phyloP scores from a whole-genome alignment of 2,888 invertebrate species.

The Tineola bisselliella region DNA sequence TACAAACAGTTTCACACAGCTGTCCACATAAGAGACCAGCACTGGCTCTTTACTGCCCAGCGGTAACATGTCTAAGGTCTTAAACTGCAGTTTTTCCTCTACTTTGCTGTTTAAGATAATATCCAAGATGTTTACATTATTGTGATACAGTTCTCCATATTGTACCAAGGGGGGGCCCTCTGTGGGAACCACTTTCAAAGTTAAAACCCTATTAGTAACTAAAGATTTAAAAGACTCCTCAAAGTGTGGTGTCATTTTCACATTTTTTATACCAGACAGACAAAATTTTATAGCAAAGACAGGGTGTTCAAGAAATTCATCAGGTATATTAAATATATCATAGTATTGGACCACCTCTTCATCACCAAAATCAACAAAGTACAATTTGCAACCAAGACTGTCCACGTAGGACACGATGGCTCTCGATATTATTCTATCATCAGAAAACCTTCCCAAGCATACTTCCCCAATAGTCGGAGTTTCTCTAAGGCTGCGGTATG shows the following conservation, averaged over 20 bases:
- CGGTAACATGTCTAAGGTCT: conserved; percentile 43
- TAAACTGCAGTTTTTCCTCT: conserved; percentile 38
- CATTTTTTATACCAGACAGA: conserved; percentile 74
- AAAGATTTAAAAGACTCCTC: conserved; percentile 77
- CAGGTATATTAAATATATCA: conserved; percentile 79
- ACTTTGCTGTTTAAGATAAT: conserved; percentile 51
- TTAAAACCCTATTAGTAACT: conserved; percentile 71
- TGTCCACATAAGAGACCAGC: conserved; percentile 73
- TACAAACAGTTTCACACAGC: conserved; percentile 78
- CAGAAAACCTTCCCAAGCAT: conserved; percentile 77
- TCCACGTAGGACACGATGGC: conserved; percentile 80
- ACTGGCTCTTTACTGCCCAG: conserved; percentile 54
- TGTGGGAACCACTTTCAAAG: conserved; percentile 73
- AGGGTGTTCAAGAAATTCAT: conserved; percentile 74
- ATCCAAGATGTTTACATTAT: conserved; percentile 68
- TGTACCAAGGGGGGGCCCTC: conserved; percentile 78
- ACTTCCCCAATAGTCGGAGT: conserved; percentile 80
- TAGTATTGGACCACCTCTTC: conserved; percentile 76
- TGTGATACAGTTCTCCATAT: conserved; percentile 76
- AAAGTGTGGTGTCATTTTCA: conserved; percentile 67
- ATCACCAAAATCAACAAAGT: conserved; percentile 85
- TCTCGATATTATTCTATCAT: conserved; percentile 75
- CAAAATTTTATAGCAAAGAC: conserved; percentile 81
- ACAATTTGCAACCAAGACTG: conserved; percentile 77
- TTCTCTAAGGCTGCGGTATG: conserved; percentile 70